A percentile compares a stretch with the other conserved stretches of the same genome.
These are phyloP conservation scores for Picus viridis DNA, from an alignment of 2,797 vertebrate species.

Conservation along the genomic window DNA sequence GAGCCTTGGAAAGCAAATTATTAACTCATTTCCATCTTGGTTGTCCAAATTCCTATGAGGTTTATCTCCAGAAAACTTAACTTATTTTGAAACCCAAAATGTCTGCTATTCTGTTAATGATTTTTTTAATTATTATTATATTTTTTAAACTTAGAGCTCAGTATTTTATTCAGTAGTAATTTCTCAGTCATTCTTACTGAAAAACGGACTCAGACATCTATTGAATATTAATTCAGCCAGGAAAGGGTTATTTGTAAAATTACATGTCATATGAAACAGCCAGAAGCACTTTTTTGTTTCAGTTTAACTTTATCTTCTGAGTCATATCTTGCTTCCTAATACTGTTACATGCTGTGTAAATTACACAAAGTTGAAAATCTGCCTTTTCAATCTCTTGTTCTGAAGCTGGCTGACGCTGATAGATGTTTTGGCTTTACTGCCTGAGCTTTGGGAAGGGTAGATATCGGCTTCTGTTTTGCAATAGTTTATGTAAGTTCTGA, in stretches of 20 bases:
- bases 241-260: not conserved
- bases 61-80: not conserved
- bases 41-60: not conserved
- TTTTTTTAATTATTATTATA: not conserved
- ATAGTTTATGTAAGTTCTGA: not conserved
- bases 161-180: not conserved
- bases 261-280: not conserved
- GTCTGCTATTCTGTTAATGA: not conserved
- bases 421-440: not conserved
- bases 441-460: not conserved
- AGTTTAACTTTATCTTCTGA: not conserved
- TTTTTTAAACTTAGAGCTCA: not conserved
- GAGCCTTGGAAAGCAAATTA: not conserved
- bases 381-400: not conserved
- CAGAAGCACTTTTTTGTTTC: constrained; percentile 19
- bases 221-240: constrained; percentile 15
- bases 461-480: not conserved
- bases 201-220: not conserved
- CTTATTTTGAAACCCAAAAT: not conserved
- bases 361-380: not conserved
- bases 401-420: not conserved
- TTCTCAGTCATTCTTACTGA: not conserved
- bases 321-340: not conserved
- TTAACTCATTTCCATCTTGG: not conserved
- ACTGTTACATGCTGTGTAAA: not conserved